Base-by-base conservation (phyloP, 2,888 invertebrate genomes). In the Acrocyrtus sp. region DNA sequence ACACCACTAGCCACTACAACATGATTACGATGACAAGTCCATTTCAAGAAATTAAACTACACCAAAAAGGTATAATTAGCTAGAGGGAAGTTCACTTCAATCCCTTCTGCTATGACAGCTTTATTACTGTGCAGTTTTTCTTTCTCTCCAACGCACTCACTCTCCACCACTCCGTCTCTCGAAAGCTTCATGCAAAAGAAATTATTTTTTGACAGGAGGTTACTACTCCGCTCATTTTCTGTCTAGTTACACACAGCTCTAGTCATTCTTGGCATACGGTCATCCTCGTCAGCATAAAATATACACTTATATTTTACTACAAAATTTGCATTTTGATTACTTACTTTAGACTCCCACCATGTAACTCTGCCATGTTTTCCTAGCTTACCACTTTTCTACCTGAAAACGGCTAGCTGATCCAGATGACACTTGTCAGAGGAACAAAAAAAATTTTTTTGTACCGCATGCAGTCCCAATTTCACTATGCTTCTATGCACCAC, bases 281-380 rank as follows among this genome's bases (percentile, higher is more conserved):
- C 51, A 54, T 63, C 53, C 41, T 63, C 53, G 29, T 57, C 57
- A 57, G 45, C 39, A 26, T 66, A n/a, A n/a, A n/a, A 34, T 34
- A 51, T 21, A 24, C 22, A 24, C 24, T 51, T 45, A 24, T 51
- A 51, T 51, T 24, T 51, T 47, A 48, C 43, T 47, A 65, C 47
- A 65, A 65, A 61, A 72, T 72, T 72, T 72, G 70, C 70, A 72
- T 72, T 72, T 63, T 63, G 63, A 72, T 63, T 72, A 51, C 51
- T 72, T 72, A 57, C 34, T 65, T 65, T 63, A 43, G 34, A 5
- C 51, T 53, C 41, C 15, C 51, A 12, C 34, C 26, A 63, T 43
- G 24, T 34, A 22, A 45, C 27, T 10, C 21, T 3, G 8, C 1
- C 17, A 34, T 12, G n/a, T 27, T 29, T 2, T 19, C 29, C 29